Evolutionary conservation across 2,888 invertebrate genomes (phyloP), one percentile per base, ranked within the genome.

Genomic region (Drosophila nigricruria): DNA sequence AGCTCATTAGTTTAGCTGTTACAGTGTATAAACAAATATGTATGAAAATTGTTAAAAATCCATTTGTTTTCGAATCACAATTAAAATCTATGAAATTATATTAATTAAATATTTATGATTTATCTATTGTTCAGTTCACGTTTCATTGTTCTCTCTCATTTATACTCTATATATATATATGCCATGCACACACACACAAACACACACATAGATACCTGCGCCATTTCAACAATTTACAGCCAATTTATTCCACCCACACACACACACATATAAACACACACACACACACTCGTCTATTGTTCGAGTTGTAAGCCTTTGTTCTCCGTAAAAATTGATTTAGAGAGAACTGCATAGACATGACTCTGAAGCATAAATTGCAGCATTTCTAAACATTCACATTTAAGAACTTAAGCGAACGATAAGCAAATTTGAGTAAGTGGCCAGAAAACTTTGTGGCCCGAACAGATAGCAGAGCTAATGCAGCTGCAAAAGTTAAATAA

Each of bases 1-100:
- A 86, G 74, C 87, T 90, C 89, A 79, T 75, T 81, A 81, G 91
- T 84, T 90, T 91, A 81, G 88, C 82, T 77, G 84, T 90, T 91
- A 86, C 90, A 90, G 90, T 90, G 89, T 84, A 79, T 77, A 80
- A 89, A 82, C 50, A 36, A 70, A 70, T 73, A 72, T 79, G 77
- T 84, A 83, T 81, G 77, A 70, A 63, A 82, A 83, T 72, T 71
- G 73, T 77, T 56, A 58, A 53, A 66, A 57, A 50, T 71, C 71
- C 23, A 69, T 68, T 71, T 67, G 54, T 79, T 71, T 62, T 47
- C 1, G 38, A 69, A 53, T 59, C n/a, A n/a, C n/a, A 14, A 65
- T 25, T 1, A 23, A 27, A 34, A 14, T 30, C 54, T 16, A 30
- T 54, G 8, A 20, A 47, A 62, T 65, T 36, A 14, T 34, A 18